These are phyloP conservation scores for Acholoe squamosa DNA, from an alignment of 2,888 invertebrate genomes.

Conservation along the genomic window DNA sequence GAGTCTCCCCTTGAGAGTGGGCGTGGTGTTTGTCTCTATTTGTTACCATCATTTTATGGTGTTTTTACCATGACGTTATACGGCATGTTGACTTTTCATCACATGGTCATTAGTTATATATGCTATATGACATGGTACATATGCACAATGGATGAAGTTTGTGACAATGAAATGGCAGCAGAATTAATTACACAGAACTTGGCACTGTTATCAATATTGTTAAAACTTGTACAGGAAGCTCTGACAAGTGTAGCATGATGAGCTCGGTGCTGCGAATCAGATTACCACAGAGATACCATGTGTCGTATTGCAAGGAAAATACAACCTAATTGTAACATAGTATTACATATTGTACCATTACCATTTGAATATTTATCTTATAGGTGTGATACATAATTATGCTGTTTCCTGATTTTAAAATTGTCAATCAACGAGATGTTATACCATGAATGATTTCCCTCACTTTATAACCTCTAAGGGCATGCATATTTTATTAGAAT, in stretches of 20 bases:
- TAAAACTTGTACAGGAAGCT: constrained; percentile 25
- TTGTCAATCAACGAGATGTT: background rate
- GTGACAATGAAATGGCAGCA: constrained; percentile 35
- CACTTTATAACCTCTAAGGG: no score
- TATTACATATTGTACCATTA: constrained; percentile 1
- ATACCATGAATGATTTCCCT: background rate
- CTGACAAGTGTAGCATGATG: background rate
- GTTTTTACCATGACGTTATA: background rate
- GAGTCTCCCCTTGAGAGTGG: constrained; percentile 3
- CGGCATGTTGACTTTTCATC: background rate
- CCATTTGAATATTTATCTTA: background rate
- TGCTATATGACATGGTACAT: background rate
- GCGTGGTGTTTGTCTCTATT: background rate
- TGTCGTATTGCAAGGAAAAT: constrained; percentile 1
- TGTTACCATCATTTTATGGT: background rate
- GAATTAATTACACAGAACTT: background rate
- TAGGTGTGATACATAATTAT: constrained; percentile 25
- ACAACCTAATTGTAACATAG: background rate
- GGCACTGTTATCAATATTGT: constrained; percentile 24
- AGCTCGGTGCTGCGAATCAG: background rate
- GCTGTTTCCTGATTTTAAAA: background rate
- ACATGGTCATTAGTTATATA: background rate
- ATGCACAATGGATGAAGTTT: background rate
- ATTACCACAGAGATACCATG: constrained; percentile 23
- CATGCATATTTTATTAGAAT: background rate